Conservation (phyloP, 2,888 invertebrate genomes). For the Drosophila austrosaltans region DNA sequence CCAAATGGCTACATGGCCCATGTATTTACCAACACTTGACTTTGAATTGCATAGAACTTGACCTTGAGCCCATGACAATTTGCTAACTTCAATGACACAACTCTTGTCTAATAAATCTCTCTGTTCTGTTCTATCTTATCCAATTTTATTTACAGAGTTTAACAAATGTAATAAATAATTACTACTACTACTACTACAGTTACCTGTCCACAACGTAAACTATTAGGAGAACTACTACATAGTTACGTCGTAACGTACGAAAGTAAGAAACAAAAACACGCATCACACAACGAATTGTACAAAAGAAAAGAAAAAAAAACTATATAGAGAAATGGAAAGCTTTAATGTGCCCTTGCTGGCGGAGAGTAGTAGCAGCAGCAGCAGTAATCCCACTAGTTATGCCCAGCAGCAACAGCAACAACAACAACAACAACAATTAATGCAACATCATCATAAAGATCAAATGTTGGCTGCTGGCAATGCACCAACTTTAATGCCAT, state of each 20-base stretch:
- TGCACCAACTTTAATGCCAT: slow-evolving; percentile 59
- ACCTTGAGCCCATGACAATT: slow-evolving; percentile 24
- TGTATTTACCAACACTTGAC: not conserved
- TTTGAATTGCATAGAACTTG: slow-evolving; percentile 33
- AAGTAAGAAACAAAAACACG: slow-evolving; percentile 14
- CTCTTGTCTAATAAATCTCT: slow-evolving; percentile 13
- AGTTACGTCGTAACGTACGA: not conserved
- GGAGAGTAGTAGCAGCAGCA: slow-evolving; percentile 55
- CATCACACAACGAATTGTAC: slow-evolving; percentile 61
- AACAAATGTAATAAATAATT: slow-evolving; percentile 28
- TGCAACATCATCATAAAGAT: slow-evolving; percentile 76
- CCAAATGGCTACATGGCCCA: no score
- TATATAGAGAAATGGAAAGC: slow-evolving; percentile 64
- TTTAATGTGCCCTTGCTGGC: slow-evolving; percentile 73
- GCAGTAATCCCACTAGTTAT: slow-evolving; percentile 42
- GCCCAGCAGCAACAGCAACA: slow-evolving; percentile 43
- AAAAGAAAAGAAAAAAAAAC: slow-evolving; percentile 26
- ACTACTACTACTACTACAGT: slow-evolving; percentile 43
- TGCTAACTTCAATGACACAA: slow-evolving; percentile 5
- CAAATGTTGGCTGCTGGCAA: slow-evolving; percentile 79
- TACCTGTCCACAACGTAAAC: slow-evolving; percentile 44
- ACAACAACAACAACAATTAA: slow-evolving; percentile 45
- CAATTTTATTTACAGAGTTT: slow-evolving; percentile 19
- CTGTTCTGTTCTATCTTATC: slow-evolving; percentile 12
- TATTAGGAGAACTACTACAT: not conserved